These are phyloP conservation scores for Amitus sp. DNA, from an alignment of 2,888 invertebrate genomes.

Conservation along the genomic window DNA sequence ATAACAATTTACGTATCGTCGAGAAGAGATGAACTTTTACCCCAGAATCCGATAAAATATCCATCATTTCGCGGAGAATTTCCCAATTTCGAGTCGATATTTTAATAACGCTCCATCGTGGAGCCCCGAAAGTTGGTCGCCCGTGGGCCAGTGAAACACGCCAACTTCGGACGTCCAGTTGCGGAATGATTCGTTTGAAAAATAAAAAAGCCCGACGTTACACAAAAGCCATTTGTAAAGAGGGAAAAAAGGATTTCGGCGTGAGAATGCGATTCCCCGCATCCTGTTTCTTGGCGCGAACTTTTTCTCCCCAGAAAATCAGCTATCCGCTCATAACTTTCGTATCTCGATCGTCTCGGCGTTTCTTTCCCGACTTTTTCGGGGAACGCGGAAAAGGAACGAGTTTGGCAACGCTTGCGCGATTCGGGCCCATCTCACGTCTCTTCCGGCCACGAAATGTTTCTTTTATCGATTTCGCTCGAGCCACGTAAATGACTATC, in stretches of 20 bases:
- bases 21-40: too few relatives aligned
- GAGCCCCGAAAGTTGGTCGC: too few relatives aligned
- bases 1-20: too few relatives aligned
- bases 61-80: too few relatives aligned
- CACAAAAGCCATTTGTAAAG: background rate
- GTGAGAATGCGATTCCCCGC: constrained; percentile 14
- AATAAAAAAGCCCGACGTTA: background rate
- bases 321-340: constrained; percentile 47
- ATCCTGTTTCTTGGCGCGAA: constrained; percentile 37
- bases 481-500: constrained; percentile 47
- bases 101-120: too few relatives aligned
- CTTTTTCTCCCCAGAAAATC: constrained; percentile 43
- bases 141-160: background rate
- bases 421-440: constrained; percentile 61
- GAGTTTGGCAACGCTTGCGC: constrained; percentile 62
- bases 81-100: too few relatives aligned
- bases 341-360: constrained; percentile 32
- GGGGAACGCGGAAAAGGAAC: constrained; percentile 34
- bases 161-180: background rate
- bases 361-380: constrained; percentile 36
- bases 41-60: too few relatives aligned
- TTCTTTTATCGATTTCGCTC: constrained; percentile 66
- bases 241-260: constrained; percentile 5
- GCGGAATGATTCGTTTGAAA: background rate
- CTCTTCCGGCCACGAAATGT: constrained; percentile 65